A percentile compares a stretch with the other conserved stretches of the same genome.
Evolutionary conservation across 2,888 invertebrate species (phyloP).

Genomic region (Poecilus cupreus): DNA sequence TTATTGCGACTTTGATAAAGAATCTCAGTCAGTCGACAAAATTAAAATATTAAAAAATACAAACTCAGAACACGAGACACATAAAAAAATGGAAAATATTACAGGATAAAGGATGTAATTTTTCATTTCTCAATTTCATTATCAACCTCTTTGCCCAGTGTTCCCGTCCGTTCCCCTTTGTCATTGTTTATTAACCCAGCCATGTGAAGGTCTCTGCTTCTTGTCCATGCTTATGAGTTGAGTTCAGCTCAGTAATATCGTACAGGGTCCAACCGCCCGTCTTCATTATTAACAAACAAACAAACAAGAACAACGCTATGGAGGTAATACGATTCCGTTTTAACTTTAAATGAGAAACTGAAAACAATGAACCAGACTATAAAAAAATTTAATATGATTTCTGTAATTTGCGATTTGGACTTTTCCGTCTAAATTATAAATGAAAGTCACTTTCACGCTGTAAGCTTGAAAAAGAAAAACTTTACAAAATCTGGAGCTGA

Average conservation of each 20-base stretch:
- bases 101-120: slow-evolving; percentile 37
- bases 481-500: too few species aligned
- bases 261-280: not conserved
- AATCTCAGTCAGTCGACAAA: not conserved
- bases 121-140: slow-evolving; percentile 49
- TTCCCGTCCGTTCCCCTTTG: slow-evolving; percentile 21
- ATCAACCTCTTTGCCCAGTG: slow-evolving; percentile 2
- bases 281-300: slow-evolving; percentile 46
- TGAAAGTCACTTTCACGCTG: too few species aligned
- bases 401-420: too few species aligned
- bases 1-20: too few species aligned
- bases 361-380: not conserved
- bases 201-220: slow-evolving; percentile 29
- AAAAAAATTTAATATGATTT: not conserved
- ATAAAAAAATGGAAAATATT: slow-evolving; percentile 21
- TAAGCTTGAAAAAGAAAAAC: too few species aligned
- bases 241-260: not conserved
- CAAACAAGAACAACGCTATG: slow-evolving; percentile 13
- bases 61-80: not conserved
- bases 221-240: not conserved
- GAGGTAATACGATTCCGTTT: slow-evolving; percentile 29
- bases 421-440: too few species aligned
- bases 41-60: slow-evolving; percentile 23
- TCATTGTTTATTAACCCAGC: slow-evolving; percentile 43
- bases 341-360: slow-evolving; percentile 11